These are phyloP conservation scores for Copidosoma floridanum DNA, from an alignment of 1,140 invertebrate genomes.

Conservation along the genomic window DNA sequence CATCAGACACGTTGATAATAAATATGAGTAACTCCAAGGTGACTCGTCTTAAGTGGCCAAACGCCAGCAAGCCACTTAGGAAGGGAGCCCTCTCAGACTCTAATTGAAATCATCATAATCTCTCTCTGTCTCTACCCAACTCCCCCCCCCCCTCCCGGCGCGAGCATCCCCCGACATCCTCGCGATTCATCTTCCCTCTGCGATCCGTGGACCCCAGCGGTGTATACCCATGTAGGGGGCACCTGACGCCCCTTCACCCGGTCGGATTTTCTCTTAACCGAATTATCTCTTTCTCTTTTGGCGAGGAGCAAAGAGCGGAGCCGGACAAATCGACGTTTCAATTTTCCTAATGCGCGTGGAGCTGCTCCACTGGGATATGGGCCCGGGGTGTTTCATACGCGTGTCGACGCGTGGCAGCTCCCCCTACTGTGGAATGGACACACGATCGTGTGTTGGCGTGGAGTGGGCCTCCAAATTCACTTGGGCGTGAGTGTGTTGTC, in stretches of 20 bases:
- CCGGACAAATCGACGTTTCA: slow-evolving; percentile 58
- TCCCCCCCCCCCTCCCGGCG: not conserved
- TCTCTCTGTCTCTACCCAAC: not conserved
- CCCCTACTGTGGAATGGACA: too few relatives aligned
- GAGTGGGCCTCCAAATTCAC: too few relatives aligned
- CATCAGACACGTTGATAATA: too few relatives aligned
- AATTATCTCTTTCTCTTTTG: slow-evolving; percentile 46
- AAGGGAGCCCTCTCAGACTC: not conserved
- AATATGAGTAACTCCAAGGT: too few relatives aligned
- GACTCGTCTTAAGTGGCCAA: too few relatives aligned
- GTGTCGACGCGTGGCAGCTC: slow-evolving; percentile 50
- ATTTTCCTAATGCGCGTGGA: slow-evolving; percentile 54
- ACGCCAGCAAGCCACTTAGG: too few relatives aligned
- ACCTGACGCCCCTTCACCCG: slow-evolving; percentile 5
- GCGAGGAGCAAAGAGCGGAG: too few relatives aligned
- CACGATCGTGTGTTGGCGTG: too few relatives aligned
- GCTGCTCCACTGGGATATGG: slow-evolving; percentile 25
- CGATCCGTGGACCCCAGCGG: too few relatives aligned
- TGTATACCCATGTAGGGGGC: too few relatives aligned
- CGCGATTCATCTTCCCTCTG: slow-evolving; percentile 32
- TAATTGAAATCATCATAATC: slow-evolving; percentile 26
- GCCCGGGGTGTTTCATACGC: slow-evolving; percentile 37
- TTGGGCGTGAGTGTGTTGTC: too few relatives aligned
- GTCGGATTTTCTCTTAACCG: slow-evolving; percentile 37
- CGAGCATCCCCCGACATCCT: slow-evolving; percentile 13